phyloP scores from a whole-genome alignment of 2,797 vertebrate species.

The Arctocebus calabarensis region DNA sequence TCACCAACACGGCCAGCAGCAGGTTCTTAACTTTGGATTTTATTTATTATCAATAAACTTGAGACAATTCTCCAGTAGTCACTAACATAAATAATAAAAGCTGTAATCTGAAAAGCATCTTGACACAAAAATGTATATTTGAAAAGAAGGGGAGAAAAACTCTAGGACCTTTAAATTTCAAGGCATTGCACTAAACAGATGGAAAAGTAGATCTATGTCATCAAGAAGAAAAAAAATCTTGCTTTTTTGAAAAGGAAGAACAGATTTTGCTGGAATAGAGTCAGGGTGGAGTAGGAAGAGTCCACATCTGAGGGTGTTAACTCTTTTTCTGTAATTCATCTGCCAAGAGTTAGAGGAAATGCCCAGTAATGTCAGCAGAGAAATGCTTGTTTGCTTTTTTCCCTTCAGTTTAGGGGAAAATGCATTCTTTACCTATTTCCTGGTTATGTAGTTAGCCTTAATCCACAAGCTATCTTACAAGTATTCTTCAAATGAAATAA shows the following conservation, averaged over 20 bases:
- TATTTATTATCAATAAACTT: conserved; percentile 54
- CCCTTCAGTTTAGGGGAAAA: conserved; percentile 33
- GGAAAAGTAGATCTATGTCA: conserved; percentile 38
- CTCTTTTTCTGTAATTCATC: conserved; percentile 66
- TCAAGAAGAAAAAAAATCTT: neutral
- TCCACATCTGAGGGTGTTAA: conserved; percentile 68
- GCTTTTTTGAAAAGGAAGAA: conserved; percentile 49
- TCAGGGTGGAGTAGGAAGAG: conserved; percentile 79
- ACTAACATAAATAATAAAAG: conserved; percentile 5
- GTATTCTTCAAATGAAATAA: conserved; percentile 30
- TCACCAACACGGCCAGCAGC: neutral
- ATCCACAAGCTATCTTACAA: conserved; percentile 20
- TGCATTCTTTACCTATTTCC: neutral
- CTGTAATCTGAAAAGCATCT: neutral
- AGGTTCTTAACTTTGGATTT: conserved; percentile 40
- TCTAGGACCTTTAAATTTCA: conserved; percentile 17
- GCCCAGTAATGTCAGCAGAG: conserved; percentile 62
- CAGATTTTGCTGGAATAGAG: conserved; percentile 65
- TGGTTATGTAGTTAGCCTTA: neutral
- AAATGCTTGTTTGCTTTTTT: neutral
- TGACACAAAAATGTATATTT: neutral
- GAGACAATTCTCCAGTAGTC: conserved; percentile 41
- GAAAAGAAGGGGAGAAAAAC: neutral
- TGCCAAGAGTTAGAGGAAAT: conserved; percentile 80
- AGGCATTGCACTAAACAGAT: conserved; percentile 19